phyloP scores from a whole-genome alignment of 1,140 invertebrate species.

The Lerema accius region DNA sequence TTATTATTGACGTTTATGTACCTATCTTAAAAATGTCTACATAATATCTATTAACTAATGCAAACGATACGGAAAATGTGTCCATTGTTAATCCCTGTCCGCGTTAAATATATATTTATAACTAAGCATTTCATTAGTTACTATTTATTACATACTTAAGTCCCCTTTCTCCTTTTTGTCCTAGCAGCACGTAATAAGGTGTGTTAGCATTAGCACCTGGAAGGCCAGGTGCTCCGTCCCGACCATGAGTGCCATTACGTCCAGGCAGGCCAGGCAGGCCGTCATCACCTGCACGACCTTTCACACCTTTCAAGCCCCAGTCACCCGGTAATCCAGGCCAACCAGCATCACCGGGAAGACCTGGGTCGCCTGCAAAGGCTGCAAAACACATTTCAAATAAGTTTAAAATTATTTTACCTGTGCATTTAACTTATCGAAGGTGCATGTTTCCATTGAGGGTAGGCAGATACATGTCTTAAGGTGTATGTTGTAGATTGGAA shows the following conservation, averaged over 20 bases:
- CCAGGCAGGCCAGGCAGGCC: conserved; percentile 84
- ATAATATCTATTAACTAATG: too few species aligned
- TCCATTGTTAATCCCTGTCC: too few species aligned
- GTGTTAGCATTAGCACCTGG: conserved; percentile 54
- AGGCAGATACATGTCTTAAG: too few species aligned
- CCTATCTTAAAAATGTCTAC: too few species aligned
- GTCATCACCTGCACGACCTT: conserved; percentile 86
- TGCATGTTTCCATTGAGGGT: too few species aligned
- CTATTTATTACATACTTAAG: conserved; percentile 48
- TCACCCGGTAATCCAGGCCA: conserved; percentile 82
- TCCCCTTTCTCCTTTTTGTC: conserved; percentile 63
- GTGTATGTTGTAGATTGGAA: too few species aligned
- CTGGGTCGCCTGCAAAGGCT: conserved; percentile 84
- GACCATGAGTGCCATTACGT: conserved; percentile 70
- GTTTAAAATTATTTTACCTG: too few species aligned
- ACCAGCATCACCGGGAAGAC: conserved; percentile 86
- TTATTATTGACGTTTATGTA: too few species aligned
- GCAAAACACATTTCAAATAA: conserved; percentile 30
- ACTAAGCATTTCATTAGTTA: not conserved
- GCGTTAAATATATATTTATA: too few species aligned
- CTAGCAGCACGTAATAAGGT: conserved; percentile 50
- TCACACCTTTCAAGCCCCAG: conserved; percentile 81
- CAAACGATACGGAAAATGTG: too few species aligned
- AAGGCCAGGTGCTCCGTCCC: conserved; percentile 84
- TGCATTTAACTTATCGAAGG: too few species aligned